A percentile compares a stretch with the other conserved stretches of the same genome.
These are phyloP conservation scores for Nothocercus nigrocapillus DNA, from an alignment of 2,113 vertebrate genomes.

Conservation along the genomic window DNA sequence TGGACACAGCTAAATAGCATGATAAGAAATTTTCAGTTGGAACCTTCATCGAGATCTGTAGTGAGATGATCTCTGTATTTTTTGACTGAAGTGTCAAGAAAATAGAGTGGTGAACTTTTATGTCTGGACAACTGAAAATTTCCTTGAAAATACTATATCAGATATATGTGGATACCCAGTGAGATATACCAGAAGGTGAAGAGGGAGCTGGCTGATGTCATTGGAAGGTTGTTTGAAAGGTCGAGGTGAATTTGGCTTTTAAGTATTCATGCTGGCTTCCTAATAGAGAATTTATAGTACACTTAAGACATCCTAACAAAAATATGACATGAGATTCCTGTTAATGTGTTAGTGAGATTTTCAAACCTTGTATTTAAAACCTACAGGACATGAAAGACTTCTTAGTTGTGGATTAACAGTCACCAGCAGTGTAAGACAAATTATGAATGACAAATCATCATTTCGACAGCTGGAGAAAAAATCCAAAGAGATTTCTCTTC, in stretches of 20 bases:
- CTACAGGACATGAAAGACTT: neutral
- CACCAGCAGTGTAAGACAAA: neutral
- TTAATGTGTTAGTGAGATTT: neutral
- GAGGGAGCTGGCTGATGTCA: neutral
- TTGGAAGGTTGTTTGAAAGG: neutral
- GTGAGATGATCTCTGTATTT: neutral
- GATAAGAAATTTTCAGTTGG: neutral
- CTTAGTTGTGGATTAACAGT: neutral
- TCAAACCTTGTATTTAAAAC: neutral
- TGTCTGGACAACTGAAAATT: neutral
- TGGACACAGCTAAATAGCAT: neutral
- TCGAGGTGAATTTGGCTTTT: neutral
- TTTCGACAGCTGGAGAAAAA: neutral
- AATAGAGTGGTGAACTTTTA: neutral
- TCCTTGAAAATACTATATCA: neutral
- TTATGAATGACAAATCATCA: neutral
- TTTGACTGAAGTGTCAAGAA: neutral
- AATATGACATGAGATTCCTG: rapidly evolving
- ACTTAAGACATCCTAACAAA: neutral
- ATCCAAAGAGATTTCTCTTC: neutral
- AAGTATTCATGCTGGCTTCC: neutral
- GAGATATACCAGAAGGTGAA: neutral
- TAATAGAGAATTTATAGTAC: neutral
- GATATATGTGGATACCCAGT: rapidly evolving
- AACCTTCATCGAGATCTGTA: neutral